These are phyloP conservation scores for Eulimnadia texana DNA, from an alignment of 1,140 invertebrate species.

Conservation along the genomic window DNA sequence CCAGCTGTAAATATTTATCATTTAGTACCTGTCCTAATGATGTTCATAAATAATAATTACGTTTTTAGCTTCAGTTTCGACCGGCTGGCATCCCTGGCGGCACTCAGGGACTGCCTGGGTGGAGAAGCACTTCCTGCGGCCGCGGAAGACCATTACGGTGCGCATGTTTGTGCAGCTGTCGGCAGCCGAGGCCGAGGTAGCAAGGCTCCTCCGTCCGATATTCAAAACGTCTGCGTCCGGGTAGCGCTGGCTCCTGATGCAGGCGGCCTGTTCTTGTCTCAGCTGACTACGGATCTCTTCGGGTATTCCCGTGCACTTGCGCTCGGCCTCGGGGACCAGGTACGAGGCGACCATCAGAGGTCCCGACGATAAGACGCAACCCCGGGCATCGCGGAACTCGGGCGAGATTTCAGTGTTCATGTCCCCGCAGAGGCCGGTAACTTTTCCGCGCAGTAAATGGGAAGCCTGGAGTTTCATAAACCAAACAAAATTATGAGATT, in stretches of 20 bases:
- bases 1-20: too few relatives aligned
- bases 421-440: slow-evolving; percentile 13
- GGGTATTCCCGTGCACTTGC: not conserved
- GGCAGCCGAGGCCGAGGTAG: not conserved
- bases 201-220: not conserved
- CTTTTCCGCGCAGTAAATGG: slow-evolving; percentile 5
- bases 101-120: slow-evolving; percentile 5
- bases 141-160: slow-evolving; percentile 3
- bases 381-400: slow-evolving; percentile 6
- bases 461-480: not conserved
- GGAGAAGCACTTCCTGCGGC: slow-evolving; percentile 10
- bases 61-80: slow-evolving; percentile 1
- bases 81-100: not conserved
- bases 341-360: slow-evolving; percentile 7
- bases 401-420: slow-evolving; percentile 7
- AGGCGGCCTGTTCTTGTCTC: not conserved
- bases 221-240: not conserved
- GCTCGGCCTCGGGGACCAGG: not conserved
- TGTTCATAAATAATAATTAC: not conserved
- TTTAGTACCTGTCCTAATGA: too few relatives aligned
- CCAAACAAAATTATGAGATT: not conserved
- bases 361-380: slow-evolving; percentile 5
- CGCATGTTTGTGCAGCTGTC: slow-evolving; percentile 1
- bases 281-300: slow-evolving; percentile 11
- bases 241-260: not conserved